Percentiles rank a stretch among this genome's conserved stretches.
phyloP scores from a whole-genome alignment of 2,797 vertebrate genomes.

The Sebastes goodei region DNA sequence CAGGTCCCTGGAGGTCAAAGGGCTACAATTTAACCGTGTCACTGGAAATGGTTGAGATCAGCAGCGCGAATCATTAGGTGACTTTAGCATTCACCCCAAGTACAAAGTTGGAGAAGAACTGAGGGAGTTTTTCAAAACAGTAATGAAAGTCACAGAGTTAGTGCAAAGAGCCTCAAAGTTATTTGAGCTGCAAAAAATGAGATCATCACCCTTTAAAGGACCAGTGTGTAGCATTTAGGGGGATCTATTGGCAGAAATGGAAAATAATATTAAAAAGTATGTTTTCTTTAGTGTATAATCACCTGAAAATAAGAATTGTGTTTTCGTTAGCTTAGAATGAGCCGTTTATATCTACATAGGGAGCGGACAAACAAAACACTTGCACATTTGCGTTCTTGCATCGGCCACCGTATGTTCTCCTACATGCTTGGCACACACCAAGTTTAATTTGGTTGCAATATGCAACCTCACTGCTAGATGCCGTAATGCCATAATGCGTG shows the following conservation, averaged over 20 bases:
- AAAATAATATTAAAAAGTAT: neutral
- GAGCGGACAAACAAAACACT: no score
- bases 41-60: constrained; percentile 37
- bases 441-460: neutral
- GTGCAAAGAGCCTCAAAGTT: neutral
- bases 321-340: neutral
- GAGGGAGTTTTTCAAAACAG: constrained; percentile 15
- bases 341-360: no score
- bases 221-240: neutral
- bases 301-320: neutral
- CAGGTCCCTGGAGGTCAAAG: constrained; percentile 21
- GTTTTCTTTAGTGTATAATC: neutral
- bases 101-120: constrained; percentile 22
- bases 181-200: neutral
- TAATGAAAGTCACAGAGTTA: neutral
- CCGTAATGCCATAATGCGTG: no score
- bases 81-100: neutral
- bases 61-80: constrained; percentile 16
- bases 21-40: constrained; percentile 13
- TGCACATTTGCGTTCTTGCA: no score
- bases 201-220: constrained; percentile 12
- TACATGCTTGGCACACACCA: no score
- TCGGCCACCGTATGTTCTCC: no score
- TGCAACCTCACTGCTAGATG: neutral
- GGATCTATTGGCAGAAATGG: neutral